These are phyloP conservation scores for Propsilocerus akamusi DNA, from an alignment of 1,140 invertebrate genomes.

Conservation along the genomic window DNA sequence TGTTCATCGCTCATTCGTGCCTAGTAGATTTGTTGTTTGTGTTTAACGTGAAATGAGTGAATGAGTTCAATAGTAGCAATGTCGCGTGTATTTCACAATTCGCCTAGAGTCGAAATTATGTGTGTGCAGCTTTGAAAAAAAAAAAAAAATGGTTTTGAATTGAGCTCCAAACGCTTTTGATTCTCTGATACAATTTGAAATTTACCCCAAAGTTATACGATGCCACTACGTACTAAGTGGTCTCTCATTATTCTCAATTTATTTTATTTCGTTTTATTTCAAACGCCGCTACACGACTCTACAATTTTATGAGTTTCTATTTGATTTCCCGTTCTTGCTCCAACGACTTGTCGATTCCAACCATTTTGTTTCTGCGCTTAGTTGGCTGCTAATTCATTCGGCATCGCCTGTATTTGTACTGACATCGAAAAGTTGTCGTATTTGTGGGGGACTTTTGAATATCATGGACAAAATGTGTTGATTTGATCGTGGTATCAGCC, in stretches of 20 bases:
- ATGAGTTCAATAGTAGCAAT: too few relatives aligned
- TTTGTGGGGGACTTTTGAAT: background rate
- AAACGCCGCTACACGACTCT: background rate
- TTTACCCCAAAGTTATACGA: constrained; percentile 2
- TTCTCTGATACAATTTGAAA: background rate
- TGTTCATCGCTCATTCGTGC: background rate
- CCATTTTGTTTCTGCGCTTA: background rate
- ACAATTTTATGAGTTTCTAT: constrained; percentile 2
- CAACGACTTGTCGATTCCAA: constrained; percentile 2
- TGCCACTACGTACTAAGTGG: constrained; percentile 3
- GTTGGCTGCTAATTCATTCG: background rate
- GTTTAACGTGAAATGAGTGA: constrained; percentile 1
- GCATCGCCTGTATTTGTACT: too few relatives aligned
- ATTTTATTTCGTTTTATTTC: too few relatives aligned
- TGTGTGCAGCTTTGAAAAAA: too few relatives aligned
- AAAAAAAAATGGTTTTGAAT: too few relatives aligned
- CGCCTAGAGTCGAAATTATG: too few relatives aligned
- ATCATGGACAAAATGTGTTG: background rate
- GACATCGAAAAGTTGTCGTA: too few relatives aligned
- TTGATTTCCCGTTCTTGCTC: background rate
- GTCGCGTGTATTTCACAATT: too few relatives aligned
- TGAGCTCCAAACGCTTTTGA: background rate
- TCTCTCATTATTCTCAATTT: background rate
- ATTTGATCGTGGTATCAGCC: background rate
- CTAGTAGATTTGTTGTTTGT: constrained; percentile 1